Evolutionary conservation across 2,113 vertebrate species (phyloP).

Genomic region (Hemicordylus capensis): DNA sequence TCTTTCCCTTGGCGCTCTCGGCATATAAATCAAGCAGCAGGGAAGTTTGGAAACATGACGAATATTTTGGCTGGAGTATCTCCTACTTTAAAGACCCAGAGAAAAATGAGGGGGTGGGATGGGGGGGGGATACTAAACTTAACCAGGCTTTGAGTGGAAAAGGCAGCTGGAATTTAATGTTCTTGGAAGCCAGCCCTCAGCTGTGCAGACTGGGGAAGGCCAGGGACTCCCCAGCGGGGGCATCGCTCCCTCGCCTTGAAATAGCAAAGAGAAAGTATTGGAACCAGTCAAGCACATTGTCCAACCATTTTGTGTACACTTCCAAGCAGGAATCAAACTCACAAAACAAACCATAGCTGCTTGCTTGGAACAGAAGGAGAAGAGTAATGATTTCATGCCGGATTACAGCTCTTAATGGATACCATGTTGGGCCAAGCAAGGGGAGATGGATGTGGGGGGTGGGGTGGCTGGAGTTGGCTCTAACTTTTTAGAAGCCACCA

Average conservation of each 20-base stretch:
- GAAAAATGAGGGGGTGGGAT: constrained; percentile 44
- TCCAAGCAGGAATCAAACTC: constrained; percentile 20
- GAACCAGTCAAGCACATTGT: constrained; percentile 67
- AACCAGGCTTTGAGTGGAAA: constrained; percentile 73
- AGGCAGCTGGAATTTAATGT: constrained; percentile 73
- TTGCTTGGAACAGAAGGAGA: constrained; percentile 30
- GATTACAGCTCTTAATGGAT: constrained; percentile 29
- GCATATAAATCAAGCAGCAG: constrained; percentile 75
- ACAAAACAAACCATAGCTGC: constrained; percentile 32
- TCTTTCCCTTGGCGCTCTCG: constrained; percentile 16
- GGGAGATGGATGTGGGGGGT: no score
- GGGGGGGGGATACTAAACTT: constrained; percentile 67
- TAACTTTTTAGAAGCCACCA: background rate
- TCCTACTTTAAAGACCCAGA: constrained; percentile 60
- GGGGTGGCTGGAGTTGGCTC: fast-evolving
- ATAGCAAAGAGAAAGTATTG: constrained; percentile 63
- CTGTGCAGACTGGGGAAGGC: constrained; percentile 68
- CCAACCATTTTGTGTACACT: constrained; percentile 61
- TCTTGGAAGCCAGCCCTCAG: constrained; percentile 73
- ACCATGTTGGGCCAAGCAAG: background rate
- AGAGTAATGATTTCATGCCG: constrained; percentile 16
- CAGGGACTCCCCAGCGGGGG: constrained; percentile 71
- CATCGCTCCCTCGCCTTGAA: constrained; percentile 60
- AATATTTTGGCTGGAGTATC: constrained; percentile 71
- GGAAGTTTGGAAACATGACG: constrained; percentile 76